Base-by-base conservation (phyloP, 2,797 vertebrate genomes). In the Onychomys torridus region DNA sequence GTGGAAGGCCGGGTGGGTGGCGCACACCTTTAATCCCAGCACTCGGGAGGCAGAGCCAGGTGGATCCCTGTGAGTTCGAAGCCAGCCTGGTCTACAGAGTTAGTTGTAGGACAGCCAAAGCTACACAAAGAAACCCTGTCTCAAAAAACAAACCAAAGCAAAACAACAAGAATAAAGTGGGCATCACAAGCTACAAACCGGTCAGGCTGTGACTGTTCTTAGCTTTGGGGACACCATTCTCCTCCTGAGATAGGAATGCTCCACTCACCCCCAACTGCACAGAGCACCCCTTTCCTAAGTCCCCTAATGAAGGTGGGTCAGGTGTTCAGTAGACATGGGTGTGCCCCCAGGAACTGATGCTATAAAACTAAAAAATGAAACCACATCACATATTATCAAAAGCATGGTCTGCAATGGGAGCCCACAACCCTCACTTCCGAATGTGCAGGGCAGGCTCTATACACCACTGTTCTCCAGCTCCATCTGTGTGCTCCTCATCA, bases 401-500 rank as follows among this genome's bases (percentile, higher is more conserved):
- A 78, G 49, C 37, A 25, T 57, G 21, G 17, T 52, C 71, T n/a
- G 37, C 21, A 5, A 13, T 4, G 0, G 1, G 2, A 65, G 27
- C 23, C 2, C 2, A 32, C 3, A 32, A 21, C 21, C 27, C 8
- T 67, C 29, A 4, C 59, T 13, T 57, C 49, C 69, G 19, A 27
- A 34, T 1, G 2, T 1, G 1, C 16, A 25, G 43, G 81, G 59
- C 10, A 11, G 32, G 8, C 10, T 27, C 0, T 29, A 6, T 1
- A 2, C 2, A 43, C 27, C 27, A 1, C 40, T 9, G 3, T n/a
- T 78, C n/a, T 92, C 37, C 40, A 95, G 52, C 78, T 76, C 0
- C 52, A 90, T 92, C 79, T 65, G 2, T 86, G 79, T 95, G 23
- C 77, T 97, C 82, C 87, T 90, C 0, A 67, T 86, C 94, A 81